Conservation (phyloP, 2,113 vertebrate genomes). For the Orientallactaga bullata region DNA sequence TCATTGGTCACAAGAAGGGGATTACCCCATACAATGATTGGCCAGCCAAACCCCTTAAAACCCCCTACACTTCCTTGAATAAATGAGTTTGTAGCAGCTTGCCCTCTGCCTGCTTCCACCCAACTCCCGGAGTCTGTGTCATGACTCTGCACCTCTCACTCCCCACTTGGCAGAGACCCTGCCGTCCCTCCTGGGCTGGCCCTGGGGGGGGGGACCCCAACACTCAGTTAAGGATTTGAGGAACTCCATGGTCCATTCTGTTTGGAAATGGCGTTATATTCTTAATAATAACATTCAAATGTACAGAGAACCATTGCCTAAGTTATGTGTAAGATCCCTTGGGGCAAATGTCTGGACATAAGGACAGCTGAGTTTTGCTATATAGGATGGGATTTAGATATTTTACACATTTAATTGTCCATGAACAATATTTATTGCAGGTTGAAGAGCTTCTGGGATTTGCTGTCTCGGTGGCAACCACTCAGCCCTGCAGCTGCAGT, state of each 20-base stretch:
- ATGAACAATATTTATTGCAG: not conserved
- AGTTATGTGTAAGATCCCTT: not conserved
- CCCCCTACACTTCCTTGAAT: too few species aligned
- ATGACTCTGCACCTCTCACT: too few species aligned
- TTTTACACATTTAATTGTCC: conserved; percentile 1
- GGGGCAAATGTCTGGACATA: not conserved
- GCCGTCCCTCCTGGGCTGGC: too few species aligned
- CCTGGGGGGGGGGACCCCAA: too few species aligned
- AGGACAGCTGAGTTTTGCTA: not conserved
- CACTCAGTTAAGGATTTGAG: not conserved
- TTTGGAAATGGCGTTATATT: not conserved
- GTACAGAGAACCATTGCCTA: not conserved
- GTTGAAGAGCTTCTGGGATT: too few species aligned
- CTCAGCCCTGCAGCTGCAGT: not conserved
- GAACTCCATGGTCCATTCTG: not conserved
- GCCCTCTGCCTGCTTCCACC: too few species aligned
- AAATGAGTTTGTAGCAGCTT: too few species aligned
- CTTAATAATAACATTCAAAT: conserved; percentile 21
- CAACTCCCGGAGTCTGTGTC: too few species aligned
- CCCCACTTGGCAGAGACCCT: too few species aligned
- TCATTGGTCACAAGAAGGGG: too few species aligned
- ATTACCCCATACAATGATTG: too few species aligned
- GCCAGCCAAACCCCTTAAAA: too few species aligned
- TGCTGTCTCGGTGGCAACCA: not conserved
- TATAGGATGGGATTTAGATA: not conserved